Conservation (phyloP, 2,888 invertebrate species). For the Sinohyriopsis cumingii region DNA sequence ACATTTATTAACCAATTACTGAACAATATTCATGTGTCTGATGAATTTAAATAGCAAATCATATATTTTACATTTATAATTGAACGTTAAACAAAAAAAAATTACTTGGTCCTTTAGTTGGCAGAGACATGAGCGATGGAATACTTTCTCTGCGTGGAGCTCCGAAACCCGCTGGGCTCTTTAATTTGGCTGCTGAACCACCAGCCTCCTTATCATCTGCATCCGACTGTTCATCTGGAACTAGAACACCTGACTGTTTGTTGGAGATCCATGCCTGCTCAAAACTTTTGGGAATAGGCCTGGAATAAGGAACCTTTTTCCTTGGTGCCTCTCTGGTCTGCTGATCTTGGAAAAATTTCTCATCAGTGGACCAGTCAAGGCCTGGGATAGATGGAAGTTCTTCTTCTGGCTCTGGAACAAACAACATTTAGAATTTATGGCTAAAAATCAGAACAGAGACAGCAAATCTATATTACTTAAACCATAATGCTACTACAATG, state of each 20-base stretch:
- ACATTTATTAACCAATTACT: too few species aligned
- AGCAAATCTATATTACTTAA: background rate
- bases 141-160: slow-evolving; percentile 3
- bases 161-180: slow-evolving; percentile 5
- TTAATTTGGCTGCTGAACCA: too few species aligned
- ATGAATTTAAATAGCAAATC: too few species aligned
- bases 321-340: slow-evolving; percentile 40
- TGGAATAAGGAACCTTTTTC: slow-evolving; percentile 88
- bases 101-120: too few species aligned
- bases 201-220: slow-evolving; percentile 8
- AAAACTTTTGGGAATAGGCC: slow-evolving; percentile 96
- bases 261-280: slow-evolving; percentile 93
- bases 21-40: too few species aligned
- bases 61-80: too few species aligned
- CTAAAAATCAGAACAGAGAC: background rate
- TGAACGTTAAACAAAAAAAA: too few species aligned
- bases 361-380: slow-evolving; percentile 62
- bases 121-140: too few species aligned
- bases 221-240: slow-evolving; percentile 16
- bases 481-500: too few species aligned
- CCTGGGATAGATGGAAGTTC: slow-evolving; percentile 65
- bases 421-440: slow-evolving; percentile 2
- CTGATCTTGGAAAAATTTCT: slow-evolving; percentile 45
- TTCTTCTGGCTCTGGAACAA: slow-evolving; percentile 37
- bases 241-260: slow-evolving; percentile 39